A percentile compares a stretch with the other conserved stretches of the same genome.
phyloP scores from a whole-genome alignment of 2,888 invertebrate species.

The Drosophila differens region DNA sequence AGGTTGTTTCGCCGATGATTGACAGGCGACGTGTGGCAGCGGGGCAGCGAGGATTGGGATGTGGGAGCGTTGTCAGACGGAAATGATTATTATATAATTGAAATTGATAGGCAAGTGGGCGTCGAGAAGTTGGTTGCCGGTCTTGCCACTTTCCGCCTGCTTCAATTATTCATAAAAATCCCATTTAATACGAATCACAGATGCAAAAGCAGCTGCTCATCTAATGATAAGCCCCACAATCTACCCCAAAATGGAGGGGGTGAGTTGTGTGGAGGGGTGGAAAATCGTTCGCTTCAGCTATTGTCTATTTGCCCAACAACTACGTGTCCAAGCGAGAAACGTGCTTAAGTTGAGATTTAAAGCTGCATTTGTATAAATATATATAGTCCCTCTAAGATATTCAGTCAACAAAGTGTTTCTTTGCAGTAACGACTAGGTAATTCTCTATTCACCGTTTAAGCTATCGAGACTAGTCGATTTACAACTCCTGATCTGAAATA shows the following conservation, averaged over 20 bases:
- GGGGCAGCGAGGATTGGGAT: neutral
- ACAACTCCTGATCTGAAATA: neutral
- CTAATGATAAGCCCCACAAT: conserved; percentile 62
- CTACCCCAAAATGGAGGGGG: conserved; percentile 27
- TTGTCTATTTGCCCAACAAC: conserved; percentile 13
- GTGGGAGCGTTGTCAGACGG: conserved; percentile 58
- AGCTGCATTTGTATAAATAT: conserved; percentile 16
- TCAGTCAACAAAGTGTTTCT: neutral
- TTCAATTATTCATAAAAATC: conserved; percentile 75
- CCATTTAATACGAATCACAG: conserved; percentile 77
- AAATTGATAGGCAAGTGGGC: conserved; percentile 71
- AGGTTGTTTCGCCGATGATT: conserved; percentile 60
- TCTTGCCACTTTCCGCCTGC: conserved; percentile 35
- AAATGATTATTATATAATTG: conserved; percentile 80
- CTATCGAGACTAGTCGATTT: neutral
- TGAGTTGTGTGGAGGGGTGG: neutral
- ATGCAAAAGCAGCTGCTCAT: conserved; percentile 71
- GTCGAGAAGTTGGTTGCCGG: conserved; percentile 14
- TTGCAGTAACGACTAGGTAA: neutral
- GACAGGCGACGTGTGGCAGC: conserved; percentile 50
- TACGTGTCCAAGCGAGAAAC: conserved; percentile 50
- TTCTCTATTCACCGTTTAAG: conserved; percentile 1
- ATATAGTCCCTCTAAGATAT: neutral
- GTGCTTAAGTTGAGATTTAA: conserved; percentile 68
- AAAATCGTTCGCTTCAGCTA: conserved; percentile 13